Base-by-base conservation (phyloP, 2,888 invertebrate genomes). In the Elaeidobius kamerunicus region DNA sequence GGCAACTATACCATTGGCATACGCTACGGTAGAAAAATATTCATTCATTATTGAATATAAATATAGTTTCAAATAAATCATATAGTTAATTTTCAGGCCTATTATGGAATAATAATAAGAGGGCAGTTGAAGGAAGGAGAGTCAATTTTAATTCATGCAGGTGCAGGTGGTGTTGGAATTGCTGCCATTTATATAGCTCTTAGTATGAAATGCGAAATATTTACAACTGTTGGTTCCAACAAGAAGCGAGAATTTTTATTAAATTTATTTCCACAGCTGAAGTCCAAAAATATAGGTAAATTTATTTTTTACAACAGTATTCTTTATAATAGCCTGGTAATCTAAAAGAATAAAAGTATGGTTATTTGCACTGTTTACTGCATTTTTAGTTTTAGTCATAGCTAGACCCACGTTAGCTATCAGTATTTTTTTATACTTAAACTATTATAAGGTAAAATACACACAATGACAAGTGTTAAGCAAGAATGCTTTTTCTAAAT, bases 141-240 rank as follows among this genome's bases (percentile, higher is more conserved):
- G 35, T 60, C 62, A 1, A 60, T 66, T 40, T 39, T 66, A 14
- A 64, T 66, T 14, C 65, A 66, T 23, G 77, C 81, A 47, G 69
- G 81, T 61, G 75, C 79, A 62, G 70, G 94, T 51, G 94, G 93
- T 63, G 91, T 95, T 36, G 96, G 97, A 3, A 91, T 94, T 75
- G 94, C 96, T 2, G 93, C 95, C 60, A 93, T 96, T 66, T 80
- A 89, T 30, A 86, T 97, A 65, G 92, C 94, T 42, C 78, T 96
- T 45, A 83, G 84, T 70, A 81, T 85, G 69, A 91, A 91, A 45
- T 86, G 92, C 74, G 81, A 79, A 36, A 91, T 93, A 7, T 92
- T 78, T 75, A 89, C 94, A n/a, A 96, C 95, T 0, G 93, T 93
- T 46, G 91, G 90, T 51, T 87, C 88, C 41, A 69, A 80, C 48